phyloP scores from a whole-genome alignment of 2,113 vertebrate species.

The Lamprotornis superbus region DNA sequence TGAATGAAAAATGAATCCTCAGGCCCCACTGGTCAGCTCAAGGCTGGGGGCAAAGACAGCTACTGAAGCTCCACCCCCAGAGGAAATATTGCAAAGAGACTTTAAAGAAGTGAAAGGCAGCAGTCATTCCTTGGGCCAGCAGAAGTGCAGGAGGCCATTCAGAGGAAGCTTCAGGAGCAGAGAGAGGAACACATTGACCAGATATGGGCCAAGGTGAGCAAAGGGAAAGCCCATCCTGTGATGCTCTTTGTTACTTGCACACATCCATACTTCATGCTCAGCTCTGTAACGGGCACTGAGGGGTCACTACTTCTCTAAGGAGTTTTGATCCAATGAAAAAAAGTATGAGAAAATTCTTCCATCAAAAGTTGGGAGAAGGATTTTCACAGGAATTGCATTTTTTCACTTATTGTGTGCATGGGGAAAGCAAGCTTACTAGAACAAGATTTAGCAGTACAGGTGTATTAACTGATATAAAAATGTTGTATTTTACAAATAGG shows the following conservation, averaged over 20 bases:
- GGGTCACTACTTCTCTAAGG: not conserved
- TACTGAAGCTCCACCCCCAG: not conserved
- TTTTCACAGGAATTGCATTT: not conserved
- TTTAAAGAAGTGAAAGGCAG: not conserved
- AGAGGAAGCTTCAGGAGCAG: not conserved
- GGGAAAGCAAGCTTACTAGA: not conserved
- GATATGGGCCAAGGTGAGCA: conserved; percentile 65
- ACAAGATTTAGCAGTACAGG: not conserved
- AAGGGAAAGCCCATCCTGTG: not conserved
- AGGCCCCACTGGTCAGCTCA: not conserved
- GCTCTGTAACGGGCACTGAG: not conserved
- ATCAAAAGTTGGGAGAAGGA: not conserved
- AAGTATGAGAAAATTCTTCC: not conserved
- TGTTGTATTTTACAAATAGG: not conserved
- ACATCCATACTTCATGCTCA: not conserved
- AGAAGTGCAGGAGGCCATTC: not conserved
- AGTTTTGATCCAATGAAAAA: not conserved
- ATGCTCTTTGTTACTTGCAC: not conserved
- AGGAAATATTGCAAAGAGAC: conserved; percentile 22
- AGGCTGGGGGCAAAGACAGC: not conserved
- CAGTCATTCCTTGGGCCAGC: not conserved
- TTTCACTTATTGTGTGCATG: not conserved
- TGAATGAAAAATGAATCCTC: not conserved
- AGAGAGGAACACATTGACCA: not conserved
- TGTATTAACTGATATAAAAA: not conserved